Conservation (phyloP, 2,888 invertebrate genomes). For the Archips xylosteana region DNA sequence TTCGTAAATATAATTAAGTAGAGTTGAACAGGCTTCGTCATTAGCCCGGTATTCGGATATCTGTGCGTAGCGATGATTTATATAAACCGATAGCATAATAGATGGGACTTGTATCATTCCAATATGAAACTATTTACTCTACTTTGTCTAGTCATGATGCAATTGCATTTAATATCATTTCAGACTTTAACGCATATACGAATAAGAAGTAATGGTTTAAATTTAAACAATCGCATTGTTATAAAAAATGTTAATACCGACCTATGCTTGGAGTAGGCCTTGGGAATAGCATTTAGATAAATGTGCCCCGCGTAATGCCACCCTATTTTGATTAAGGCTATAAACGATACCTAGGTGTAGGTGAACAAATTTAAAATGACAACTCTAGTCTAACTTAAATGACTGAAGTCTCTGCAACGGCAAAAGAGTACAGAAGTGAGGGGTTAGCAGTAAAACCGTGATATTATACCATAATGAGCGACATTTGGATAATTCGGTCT, state of each 20-base stretch:
- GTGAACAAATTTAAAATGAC: slow-evolving; percentile 15
- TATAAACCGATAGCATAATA: slow-evolving; percentile 62
- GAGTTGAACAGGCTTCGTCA: slow-evolving; percentile 81
- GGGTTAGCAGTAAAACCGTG: background rate
- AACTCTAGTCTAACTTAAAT: slow-evolving; percentile 3
- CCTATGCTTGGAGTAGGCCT: slow-evolving; percentile 66
- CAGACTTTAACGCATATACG: slow-evolving; percentile 7
- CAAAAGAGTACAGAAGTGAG: background rate
- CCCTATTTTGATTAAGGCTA: slow-evolving; percentile 46
- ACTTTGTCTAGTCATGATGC: slow-evolving; percentile 63
- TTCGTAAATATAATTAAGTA: slow-evolving; percentile 66
- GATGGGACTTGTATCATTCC: slow-evolving; percentile 59
- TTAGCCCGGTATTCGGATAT: slow-evolving; percentile 76
- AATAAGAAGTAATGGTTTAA: slow-evolving; percentile 49
- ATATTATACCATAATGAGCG: no score
- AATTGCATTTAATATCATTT: slow-evolving; percentile 44
- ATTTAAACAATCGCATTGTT: slow-evolving; percentile 39
- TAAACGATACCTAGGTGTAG: slow-evolving; percentile 27
- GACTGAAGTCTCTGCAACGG: background rate
- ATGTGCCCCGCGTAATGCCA: slow-evolving; percentile 55
- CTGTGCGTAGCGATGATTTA: slow-evolving; percentile 56
- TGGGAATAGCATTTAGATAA: slow-evolving; percentile 56
- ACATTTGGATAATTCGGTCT: no score
- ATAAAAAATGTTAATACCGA: slow-evolving; percentile 42
- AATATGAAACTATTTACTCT: slow-evolving; percentile 47